These are phyloP conservation scores for Anhinga anhinga DNA, from an alignment of 2,113 vertebrate genomes.

Conservation along the genomic window DNA sequence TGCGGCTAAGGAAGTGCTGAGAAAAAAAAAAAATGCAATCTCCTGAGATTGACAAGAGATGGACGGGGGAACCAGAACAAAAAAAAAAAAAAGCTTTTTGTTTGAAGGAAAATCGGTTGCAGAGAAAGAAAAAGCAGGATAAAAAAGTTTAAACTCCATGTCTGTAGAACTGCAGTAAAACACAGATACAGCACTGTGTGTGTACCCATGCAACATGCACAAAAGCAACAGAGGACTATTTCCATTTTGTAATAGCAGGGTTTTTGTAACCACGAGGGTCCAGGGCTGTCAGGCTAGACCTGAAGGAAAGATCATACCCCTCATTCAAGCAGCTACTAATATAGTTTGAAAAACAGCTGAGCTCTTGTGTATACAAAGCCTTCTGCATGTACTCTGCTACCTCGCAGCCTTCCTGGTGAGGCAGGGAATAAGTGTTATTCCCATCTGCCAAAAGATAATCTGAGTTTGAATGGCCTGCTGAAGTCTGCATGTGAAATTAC, in stretches of 20 bases:
- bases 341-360: background rate
- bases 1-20: background rate
- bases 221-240: background rate
- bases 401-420: background rate
- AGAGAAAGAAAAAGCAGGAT: background rate
- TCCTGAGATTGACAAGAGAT: background rate
- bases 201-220: background rate
- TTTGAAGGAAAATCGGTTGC: background rate
- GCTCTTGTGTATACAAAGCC: background rate
- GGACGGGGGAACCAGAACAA: background rate
- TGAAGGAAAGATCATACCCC: background rate
- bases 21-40: too few species aligned
- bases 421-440: background rate
- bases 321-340: slow-evolving; percentile 8
- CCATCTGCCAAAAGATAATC: background rate
- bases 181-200: background rate
- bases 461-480: background rate
- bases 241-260: background rate
- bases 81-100: background rate
- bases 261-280: background rate
- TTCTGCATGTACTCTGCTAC: background rate
- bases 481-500: background rate
- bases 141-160: background rate
- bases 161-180: background rate
- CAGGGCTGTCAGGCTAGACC: background rate